Conservation (phyloP, 30 jellyfish, hydroid and myxozoan species). For the Turritopsis rubra region DNA sequence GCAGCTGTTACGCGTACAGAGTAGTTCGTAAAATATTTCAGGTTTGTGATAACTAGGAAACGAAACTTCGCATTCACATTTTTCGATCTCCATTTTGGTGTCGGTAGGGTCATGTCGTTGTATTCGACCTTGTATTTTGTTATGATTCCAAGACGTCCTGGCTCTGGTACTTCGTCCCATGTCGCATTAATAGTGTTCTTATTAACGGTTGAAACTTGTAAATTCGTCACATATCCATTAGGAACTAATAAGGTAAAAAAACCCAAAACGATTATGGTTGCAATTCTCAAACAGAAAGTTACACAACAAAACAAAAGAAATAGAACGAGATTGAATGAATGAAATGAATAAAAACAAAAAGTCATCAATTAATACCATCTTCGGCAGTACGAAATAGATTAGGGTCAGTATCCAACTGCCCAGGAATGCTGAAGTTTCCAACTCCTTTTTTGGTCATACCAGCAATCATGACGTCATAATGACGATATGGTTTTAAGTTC, state of each 20-base stretch:
- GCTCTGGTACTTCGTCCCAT: slow-evolving; percentile 2
- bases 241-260: neutral
- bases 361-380: neutral
- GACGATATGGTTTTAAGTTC: neutral
- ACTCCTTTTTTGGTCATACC: slow-evolving; percentile 3
- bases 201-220: neutral
- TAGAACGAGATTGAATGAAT: no score
- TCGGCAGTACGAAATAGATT: neutral
- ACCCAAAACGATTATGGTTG: neutral
- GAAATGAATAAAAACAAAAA: neutral
- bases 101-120: neutral
- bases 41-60: neutral
- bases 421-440: neutral
- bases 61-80: neutral
- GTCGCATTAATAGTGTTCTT: neutral
- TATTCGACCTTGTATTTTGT: neutral
- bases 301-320: neutral
- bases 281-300: neutral
- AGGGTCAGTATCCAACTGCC: neutral
- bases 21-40: neutral
- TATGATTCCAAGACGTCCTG: neutral
- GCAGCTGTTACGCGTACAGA: neutral
- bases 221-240: neutral
- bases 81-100: neutral
- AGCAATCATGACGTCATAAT: neutral